Percentiles rank a stretch among this genome's conserved stretches.
Evolutionary conservation across 2,888 invertebrate genomes (phyloP).

Genomic region (Hirtodrosophila alboralis): DNA sequence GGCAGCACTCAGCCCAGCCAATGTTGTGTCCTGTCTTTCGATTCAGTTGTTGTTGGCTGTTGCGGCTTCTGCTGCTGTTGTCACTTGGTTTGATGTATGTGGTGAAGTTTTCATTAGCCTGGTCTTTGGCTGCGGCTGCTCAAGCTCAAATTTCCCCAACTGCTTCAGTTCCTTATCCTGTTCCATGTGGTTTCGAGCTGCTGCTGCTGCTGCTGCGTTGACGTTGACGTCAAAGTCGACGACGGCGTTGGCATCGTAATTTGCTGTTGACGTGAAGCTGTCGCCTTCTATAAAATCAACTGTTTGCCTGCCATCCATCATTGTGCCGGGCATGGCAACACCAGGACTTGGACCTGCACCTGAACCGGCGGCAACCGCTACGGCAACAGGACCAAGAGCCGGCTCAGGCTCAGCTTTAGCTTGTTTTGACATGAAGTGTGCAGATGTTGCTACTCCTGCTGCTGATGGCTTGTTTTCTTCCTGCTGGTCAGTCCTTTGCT

Average conservation of each 20-base stretch:
- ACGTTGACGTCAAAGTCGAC: too few relatives aligned
- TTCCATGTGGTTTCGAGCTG: slow-evolving; percentile 1
- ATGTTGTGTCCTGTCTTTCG: slow-evolving; percentile 31
- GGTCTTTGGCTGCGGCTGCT: slow-evolving; percentile 5
- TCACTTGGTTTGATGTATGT: slow-evolving; percentile 77
- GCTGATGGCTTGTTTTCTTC: slow-evolving; percentile 30
- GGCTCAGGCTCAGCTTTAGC: slow-evolving; percentile 35
- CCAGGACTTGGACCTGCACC: too few relatives aligned
- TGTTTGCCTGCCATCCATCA: slow-evolving; percentile 77
- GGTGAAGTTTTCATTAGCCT: slow-evolving; percentile 72
- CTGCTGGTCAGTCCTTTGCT: slow-evolving; percentile 61
- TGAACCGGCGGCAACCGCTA: too few relatives aligned
- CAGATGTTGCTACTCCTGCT: slow-evolving; percentile 32
- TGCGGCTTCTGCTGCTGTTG: slow-evolving; percentile 60
- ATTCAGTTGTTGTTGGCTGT: slow-evolving; percentile 58
- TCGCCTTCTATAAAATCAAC: slow-evolving; percentile 79
- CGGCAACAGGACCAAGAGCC: slow-evolving; percentile 6
- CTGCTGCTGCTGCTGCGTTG: slow-evolving; percentile 13
- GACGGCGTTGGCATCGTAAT: slow-evolving; percentile 57
- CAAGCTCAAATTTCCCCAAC: background rate
- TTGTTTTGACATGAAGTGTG: slow-evolving; percentile 69
- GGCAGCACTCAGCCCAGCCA: background rate
- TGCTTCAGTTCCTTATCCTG: background rate
- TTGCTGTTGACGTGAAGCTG: slow-evolving; percentile 76
- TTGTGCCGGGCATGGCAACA: slow-evolving; percentile 50